A percentile compares a stretch with the other conserved stretches of the same genome.
Evolutionary conservation across 2,888 invertebrate species (phyloP).

Genomic region (Tipula helvola): DNA sequence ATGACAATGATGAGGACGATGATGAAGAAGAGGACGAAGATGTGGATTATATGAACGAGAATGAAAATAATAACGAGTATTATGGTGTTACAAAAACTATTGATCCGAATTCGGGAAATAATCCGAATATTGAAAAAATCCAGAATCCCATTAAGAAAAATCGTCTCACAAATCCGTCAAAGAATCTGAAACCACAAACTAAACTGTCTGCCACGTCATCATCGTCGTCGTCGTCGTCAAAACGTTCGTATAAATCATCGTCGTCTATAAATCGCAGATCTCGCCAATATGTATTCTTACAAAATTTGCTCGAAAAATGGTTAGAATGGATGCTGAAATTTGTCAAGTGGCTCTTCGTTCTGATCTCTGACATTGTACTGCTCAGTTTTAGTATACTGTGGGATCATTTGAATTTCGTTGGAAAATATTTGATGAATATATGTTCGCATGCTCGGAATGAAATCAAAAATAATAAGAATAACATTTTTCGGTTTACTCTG

Average conservation of each 20-base stretch:
- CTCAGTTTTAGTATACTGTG: slow-evolving; percentile 46
- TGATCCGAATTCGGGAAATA: not conserved
- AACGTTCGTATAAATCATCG: slow-evolving; percentile 13
- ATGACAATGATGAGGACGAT: slow-evolving; percentile 11
- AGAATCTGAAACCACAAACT: not conserved
- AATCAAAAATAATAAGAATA: slow-evolving; percentile 28
- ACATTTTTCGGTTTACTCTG: slow-evolving; percentile 25
- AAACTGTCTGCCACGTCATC: not conserved
- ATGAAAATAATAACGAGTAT: slow-evolving; percentile 15
- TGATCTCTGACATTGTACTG: slow-evolving; percentile 67
- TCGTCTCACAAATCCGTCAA: not conserved
- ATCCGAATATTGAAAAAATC: slow-evolving; percentile 10
- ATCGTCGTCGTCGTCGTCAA: slow-evolving; percentile 5
- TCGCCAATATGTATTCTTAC: slow-evolving; percentile 39
- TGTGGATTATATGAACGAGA: not conserved
- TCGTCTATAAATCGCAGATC: slow-evolving; percentile 27
- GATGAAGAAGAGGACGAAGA: not conserved
- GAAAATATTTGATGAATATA: slow-evolving; percentile 10
- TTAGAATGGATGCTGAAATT: slow-evolving; percentile 46
- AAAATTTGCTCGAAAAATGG: slow-evolving; percentile 42
- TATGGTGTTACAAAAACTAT: slow-evolving; percentile 31
- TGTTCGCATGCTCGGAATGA: slow-evolving; percentile 22
- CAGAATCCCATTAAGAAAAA: not conserved
- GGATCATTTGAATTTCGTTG: slow-evolving; percentile 23
- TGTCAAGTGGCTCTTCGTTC: slow-evolving; percentile 62